Base-by-base conservation (phyloP, 2,113 vertebrate genomes). In the Stegastes partitus region DNA sequence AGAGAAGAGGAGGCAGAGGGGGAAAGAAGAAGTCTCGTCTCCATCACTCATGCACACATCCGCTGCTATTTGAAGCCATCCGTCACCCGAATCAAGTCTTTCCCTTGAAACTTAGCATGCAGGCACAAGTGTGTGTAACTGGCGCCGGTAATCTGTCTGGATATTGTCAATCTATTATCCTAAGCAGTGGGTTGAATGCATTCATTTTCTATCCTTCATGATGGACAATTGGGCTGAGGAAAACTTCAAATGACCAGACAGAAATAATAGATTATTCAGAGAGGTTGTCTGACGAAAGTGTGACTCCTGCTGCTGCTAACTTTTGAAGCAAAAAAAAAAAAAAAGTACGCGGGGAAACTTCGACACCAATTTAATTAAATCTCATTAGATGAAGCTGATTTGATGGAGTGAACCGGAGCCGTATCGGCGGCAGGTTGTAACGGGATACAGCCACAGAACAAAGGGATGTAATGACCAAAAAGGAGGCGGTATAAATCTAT, bases 81-180 rank as follows among this genome's bases (percentile, higher is more conserved):
- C 45, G 74, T 90, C 84, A 87, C 58, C 26, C 28, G 47, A 74
- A 68, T 71, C 79, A 51, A 74, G 75, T 73, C 69, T 44, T 62
- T 74, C 51, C n/a, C 22, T 77, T 77, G 57, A 66, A 84, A 76
- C 64, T 90, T 80, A 82, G 69, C 66, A 90, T 79, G 65, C 82
- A 87, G 82, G 57, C 44, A 58, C 57, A 21, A 47, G 37, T 77
- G 76, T 75, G 74, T 63, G 68, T 72, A 61, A 81, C 65, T 37
- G 69, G 45, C 42, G n/a, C 56, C 23, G 16, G 75, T 84, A 73
- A 89, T 86, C 82, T 66, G 71, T 86, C 79, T 85, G 54, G 50
- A 81, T 79, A 39, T 45, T 69, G 59, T 65, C 59, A 58, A 82
- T 91, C 65, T 76, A 75, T 79, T 84, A 80, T 75, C 71, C 59